These are phyloP conservation scores for Rhagium mordax DNA, from an alignment of 2,888 invertebrate species.

Conservation along the genomic window DNA sequence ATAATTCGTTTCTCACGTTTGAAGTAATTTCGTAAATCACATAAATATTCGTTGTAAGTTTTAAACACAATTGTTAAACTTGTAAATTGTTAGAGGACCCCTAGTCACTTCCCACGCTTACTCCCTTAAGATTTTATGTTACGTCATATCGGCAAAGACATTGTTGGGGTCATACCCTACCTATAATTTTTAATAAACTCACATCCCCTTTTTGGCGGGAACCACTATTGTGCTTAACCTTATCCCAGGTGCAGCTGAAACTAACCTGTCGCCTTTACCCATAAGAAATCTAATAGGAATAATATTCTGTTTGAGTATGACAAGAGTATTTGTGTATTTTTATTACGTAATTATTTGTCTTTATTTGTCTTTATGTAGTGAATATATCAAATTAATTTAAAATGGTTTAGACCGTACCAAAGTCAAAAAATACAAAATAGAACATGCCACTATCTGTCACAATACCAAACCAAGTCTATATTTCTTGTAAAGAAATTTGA, in stretches of 20 bases:
- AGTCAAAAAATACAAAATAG: no score
- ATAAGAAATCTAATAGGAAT: neutral
- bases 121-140: neutral
- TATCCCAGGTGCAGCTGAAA: neutral
- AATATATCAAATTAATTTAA: no score
- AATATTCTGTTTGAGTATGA: no score
- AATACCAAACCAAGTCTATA: no score
- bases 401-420: no score
- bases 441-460: no score
- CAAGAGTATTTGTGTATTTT: no score
- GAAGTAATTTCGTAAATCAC: neutral
- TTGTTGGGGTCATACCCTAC: neutral
- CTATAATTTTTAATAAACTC: neutral
- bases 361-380: no score
- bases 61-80: neutral
- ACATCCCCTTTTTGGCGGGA: slow-evolving; percentile 16
- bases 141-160: neutral
- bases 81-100: neutral
- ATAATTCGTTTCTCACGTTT: neutral
- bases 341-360: no score
- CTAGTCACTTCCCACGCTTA: neutral
- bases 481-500: no score
- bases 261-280: neutral
- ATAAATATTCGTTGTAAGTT: neutral
- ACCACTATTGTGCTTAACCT: neutral